Evolutionary conservation across 2,797 vertebrate genomes (phyloP), one percentile per base, ranked within the genome.

Genomic region (Bovichtus variegatus): DNA sequence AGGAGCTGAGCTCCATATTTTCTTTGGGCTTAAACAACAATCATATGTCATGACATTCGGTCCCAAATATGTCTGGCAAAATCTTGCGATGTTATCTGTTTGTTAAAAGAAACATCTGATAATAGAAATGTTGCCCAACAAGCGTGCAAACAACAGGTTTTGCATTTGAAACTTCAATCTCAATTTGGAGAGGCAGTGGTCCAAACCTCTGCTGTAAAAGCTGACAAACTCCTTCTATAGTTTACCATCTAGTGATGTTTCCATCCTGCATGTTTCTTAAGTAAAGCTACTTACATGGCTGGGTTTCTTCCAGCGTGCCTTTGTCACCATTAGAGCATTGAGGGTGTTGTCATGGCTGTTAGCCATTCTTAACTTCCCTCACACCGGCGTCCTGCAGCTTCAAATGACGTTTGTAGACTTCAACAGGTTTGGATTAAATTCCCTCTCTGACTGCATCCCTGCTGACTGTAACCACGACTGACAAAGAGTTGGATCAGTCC

Each of bases 241-340:
- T 81, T 68, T 76, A 4, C 16, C 19, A 66, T 31, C 51, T 44
- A 25, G 23, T 25, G 29, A 64, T 43, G 18, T 71, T 27, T 72
- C 67, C 36, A 29, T 74, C 29, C 44, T 36, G 21, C 43, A 31
- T 50, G 55, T 67, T 43, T 43, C 60, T 18, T 34, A 78, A 82
- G 47, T 40, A 71, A 71, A 63, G 80, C 68, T 89, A 95, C 95
- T 96, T 91, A 96, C 95, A 61, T 38, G 58, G 60, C 53, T 79
- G 72, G 88, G 87, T 75, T 84, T 93, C 81, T 50, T 94, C 93
- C 92, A 91, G 67, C 80, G 89, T 16, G 74, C 57, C 77, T 89
- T 90, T 61, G 89, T 91, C 80, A 93, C 80, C 75, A 44, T 29
- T 13, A 85, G 66, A 74, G 87, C 68, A 75, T n/a, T 63, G 47